Conservation (phyloP, 2,888 invertebrate species). For the Sinodicranocentrus sp. region DNA sequence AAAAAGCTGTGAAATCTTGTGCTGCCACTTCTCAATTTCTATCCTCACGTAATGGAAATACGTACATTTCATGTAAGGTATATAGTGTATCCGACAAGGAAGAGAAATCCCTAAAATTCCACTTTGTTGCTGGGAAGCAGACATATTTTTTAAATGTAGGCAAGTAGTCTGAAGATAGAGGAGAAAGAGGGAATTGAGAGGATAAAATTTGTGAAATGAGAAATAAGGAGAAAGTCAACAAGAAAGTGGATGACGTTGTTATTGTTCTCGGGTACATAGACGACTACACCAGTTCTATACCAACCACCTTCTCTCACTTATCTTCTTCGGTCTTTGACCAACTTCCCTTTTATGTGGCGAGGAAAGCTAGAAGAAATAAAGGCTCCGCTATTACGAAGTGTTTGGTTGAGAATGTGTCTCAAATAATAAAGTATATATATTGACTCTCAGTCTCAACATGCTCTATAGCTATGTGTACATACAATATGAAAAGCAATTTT, state of each 20-base stretch:
- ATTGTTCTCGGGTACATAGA: constrained; percentile 14
- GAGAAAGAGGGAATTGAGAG: constrained; percentile 57
- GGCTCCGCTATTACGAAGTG: constrained; percentile 46
- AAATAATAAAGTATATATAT: constrained; percentile 11
- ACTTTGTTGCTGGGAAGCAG: neutral
- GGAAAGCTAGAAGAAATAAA: constrained; percentile 57
- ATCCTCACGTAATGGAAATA: constrained; percentile 64
- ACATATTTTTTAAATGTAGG: constrained; percentile 18
- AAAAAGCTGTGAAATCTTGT: constrained; percentile 63
- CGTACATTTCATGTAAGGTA: constrained; percentile 31
- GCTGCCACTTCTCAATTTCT: constrained; percentile 62
- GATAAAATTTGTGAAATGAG: constrained; percentile 71
- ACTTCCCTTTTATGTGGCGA: constrained; percentile 36
- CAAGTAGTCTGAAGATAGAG: constrained; percentile 23
- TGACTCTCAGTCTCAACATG: neutral
- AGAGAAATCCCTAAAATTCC: neutral
- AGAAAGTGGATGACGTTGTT: constrained; percentile 47
- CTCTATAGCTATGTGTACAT: neutral
- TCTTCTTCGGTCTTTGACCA: constrained; percentile 43
- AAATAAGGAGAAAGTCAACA: constrained; percentile 71
- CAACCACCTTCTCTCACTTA: constrained; percentile 30
- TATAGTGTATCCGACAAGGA: neutral
- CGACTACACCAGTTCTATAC: constrained; percentile 8
- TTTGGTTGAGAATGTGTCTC: constrained; percentile 38
- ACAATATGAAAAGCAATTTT: constrained; percentile 18